phyloP scores from a whole-genome alignment of 64 coral and sea anemone genomes.

The Orbicella faveolata region DNA sequence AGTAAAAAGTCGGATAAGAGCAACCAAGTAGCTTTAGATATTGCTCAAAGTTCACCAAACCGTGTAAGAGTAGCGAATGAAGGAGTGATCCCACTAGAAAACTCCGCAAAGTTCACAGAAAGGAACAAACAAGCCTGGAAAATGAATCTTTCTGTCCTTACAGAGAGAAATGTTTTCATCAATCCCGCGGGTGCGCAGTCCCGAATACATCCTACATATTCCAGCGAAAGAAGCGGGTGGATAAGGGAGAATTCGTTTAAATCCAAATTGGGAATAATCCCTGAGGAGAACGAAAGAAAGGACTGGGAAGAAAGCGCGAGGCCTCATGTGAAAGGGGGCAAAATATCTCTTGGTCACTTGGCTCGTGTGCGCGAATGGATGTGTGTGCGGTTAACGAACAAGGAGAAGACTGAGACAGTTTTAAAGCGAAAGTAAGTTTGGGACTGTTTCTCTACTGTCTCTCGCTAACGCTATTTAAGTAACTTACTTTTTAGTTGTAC shows the following conservation, averaged over 20 bases:
- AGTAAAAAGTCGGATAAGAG: not conserved
- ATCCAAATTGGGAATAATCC: not conserved
- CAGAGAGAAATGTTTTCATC: not conserved
- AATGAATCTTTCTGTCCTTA: not conserved
- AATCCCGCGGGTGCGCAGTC: not conserved
- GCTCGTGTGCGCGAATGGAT: constrained; percentile 8
- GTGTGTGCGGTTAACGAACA: not conserved
- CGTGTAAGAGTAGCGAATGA: no score
- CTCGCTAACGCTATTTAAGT: no score
- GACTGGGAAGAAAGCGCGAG: no score
- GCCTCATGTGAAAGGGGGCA: no score
- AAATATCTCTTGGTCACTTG: not conserved
- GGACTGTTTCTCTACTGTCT: not conserved
- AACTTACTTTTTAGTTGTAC: no score
- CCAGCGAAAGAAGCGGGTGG: not conserved
- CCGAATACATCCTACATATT: not conserved
- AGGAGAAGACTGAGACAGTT: not conserved
- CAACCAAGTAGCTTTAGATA: no score
- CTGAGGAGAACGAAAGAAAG: not conserved
- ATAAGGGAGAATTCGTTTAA: not conserved
- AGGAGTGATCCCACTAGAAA: no score
- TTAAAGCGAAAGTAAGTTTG: constrained; percentile 1
- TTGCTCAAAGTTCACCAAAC: no score
- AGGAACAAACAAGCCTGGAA: not conserved
- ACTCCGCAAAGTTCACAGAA: not conserved